phyloP scores from a whole-genome alignment of 2,113 vertebrate species.

The Cynopterus brachyotis region DNA sequence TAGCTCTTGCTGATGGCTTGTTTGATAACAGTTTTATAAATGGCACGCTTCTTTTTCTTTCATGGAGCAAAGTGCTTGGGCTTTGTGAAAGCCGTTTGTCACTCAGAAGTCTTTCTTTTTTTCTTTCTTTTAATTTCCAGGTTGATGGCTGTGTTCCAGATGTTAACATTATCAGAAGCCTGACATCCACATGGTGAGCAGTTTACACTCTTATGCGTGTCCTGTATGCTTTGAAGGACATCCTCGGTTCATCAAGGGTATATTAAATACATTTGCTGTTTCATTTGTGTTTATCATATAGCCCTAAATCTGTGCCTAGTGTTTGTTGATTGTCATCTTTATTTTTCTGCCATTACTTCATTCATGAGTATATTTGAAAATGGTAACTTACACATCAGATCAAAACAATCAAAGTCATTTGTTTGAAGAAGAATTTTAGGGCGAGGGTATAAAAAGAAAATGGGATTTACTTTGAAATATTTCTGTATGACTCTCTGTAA shows the following conservation, averaged over 20 bases:
- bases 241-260: neutral
- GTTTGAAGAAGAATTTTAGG: neutral
- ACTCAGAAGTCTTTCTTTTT: constrained; percentile 5
- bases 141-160: neutral
- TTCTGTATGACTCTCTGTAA: neutral
- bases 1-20: neutral
- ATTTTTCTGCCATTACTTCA: neutral
- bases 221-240: neutral
- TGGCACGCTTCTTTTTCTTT: neutral
- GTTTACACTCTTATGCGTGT: fast-evolving
- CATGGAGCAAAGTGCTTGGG: no score
- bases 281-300: neutral
- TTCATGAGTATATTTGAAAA: neutral
- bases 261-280: neutral
- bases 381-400: neutral
- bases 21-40: neutral
- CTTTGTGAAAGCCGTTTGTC: neutral
- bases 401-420: neutral
- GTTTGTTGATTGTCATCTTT: neutral
- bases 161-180: neutral
- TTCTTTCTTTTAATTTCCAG: neutral
- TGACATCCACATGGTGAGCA: constrained; percentile 22
- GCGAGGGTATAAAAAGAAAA: neutral
- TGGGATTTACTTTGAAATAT: neutral
- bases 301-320: neutral